Percentiles rank a stretch among this genome's conserved stretches.
phyloP scores from a whole-genome alignment of 2,113 vertebrate species.

The Podarcis cretensis region DNA sequence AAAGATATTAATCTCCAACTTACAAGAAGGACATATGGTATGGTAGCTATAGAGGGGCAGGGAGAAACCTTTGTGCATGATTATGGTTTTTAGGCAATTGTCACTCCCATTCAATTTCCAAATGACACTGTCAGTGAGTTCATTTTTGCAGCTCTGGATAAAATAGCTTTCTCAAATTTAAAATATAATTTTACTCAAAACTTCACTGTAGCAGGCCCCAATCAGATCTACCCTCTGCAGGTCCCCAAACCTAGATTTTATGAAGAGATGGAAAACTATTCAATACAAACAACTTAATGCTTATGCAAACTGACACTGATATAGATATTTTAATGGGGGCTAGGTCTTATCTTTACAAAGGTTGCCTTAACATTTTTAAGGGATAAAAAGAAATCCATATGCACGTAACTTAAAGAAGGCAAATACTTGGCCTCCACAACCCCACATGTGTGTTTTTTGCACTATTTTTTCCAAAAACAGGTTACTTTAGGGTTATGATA shows the following conservation, averaged over 20 bases:
- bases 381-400: background rate
- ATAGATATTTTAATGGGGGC: background rate
- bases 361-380: background rate
- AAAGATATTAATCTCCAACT: background rate
- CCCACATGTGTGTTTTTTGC: background rate
- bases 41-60: background rate
- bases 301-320: background rate
- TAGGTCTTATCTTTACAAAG: background rate
- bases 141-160: background rate
- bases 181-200: background rate
- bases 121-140: background rate
- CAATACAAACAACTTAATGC: background rate
- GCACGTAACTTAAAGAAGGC: background rate
- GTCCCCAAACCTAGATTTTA: background rate
- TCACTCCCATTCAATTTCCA: background rate
- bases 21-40: background rate
- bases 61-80: too few species aligned
- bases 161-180: background rate
- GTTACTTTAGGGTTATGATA: background rate
- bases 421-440: background rate
- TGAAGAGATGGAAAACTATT: background rate
- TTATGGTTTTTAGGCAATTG: background rate
- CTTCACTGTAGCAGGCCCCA: background rate
- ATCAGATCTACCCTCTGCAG: background rate
- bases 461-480: background rate